Evolutionary conservation across 2,113 vertebrate species (phyloP).

Genomic region (Pithys albifrons): DNA sequence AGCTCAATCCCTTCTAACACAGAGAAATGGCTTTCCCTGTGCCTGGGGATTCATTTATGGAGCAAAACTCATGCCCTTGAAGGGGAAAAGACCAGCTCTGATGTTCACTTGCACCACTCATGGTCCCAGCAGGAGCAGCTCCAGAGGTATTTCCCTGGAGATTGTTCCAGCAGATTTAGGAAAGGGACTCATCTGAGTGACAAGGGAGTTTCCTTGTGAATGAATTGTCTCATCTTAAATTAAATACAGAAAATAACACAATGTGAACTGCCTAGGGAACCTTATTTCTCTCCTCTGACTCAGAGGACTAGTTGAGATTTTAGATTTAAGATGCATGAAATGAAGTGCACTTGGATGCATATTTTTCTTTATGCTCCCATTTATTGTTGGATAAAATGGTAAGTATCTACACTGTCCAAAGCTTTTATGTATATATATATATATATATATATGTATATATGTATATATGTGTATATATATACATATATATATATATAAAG

Average conservation of each 20-base stretch:
- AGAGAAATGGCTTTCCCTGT: neutral
- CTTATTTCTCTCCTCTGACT: neutral
- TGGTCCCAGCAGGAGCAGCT: neutral
- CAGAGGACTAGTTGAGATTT: neutral
- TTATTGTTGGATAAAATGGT: neutral
- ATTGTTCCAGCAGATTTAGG: neutral
- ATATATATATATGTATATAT: too few relatives aligned
- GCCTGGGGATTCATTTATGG: neutral
- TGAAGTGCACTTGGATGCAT: neutral
- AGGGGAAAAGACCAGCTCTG: neutral
- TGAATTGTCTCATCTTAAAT: neutral
- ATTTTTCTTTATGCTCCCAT: neutral
- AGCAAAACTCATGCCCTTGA: fast-evolving
- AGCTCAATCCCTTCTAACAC: neutral
- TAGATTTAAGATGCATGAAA: neutral
- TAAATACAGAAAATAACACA: neutral
- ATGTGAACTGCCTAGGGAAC: neutral
- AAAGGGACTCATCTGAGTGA: neutral
- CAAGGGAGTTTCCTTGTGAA: neutral
- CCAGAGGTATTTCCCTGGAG: neutral
- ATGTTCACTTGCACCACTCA: neutral
- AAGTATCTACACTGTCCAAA: neutral
- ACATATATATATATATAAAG: too few relatives aligned
- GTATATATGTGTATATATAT: too few relatives aligned
- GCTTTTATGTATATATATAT: neutral